Percentiles rank a stretch among this genome's conserved stretches.
Evolutionary conservation across 1,140 invertebrate genomes (phyloP).

Genomic region (Oryctes rhinoceros): DNA sequence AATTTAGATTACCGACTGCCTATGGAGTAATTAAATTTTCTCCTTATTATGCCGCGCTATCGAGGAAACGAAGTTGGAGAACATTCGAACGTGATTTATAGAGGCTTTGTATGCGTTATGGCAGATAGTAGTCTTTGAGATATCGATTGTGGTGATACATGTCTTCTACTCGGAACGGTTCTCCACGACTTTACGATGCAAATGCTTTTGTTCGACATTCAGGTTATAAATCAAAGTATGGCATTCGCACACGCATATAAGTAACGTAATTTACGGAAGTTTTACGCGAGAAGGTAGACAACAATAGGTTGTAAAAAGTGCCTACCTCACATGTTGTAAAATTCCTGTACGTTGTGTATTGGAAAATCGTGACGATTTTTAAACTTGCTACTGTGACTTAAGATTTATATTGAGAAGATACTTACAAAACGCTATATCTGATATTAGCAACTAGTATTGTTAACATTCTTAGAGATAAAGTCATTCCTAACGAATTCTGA

Average conservation of each 20-base stretch:
- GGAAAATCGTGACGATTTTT: not conserved
- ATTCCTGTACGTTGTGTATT: not conserved
- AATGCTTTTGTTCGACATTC: slow-evolving; percentile 22
- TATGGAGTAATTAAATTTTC: slow-evolving; percentile 25
- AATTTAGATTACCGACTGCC: slow-evolving; percentile 24
- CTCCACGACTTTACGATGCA: slow-evolving; percentile 28
- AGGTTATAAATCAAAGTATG: slow-evolving; percentile 5
- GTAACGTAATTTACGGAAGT: slow-evolving; percentile 7
- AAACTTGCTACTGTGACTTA: too few species aligned
- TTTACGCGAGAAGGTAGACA: not conserved
- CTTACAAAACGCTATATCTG: too few species aligned
- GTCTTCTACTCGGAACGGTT: slow-evolving; percentile 3
- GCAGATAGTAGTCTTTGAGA: slow-evolving; percentile 19
- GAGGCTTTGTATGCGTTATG: not conserved
- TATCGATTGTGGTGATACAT: slow-evolving; percentile 32
- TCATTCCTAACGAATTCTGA: too few species aligned
- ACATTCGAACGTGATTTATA: not conserved
- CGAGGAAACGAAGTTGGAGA: not conserved
- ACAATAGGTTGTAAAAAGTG: slow-evolving; percentile 5
- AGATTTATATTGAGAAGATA: too few species aligned
- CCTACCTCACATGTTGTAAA: not conserved
- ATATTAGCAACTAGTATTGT: too few species aligned
- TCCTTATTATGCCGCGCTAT: slow-evolving; percentile 9
- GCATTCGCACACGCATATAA: slow-evolving; percentile 8
- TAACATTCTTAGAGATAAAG: too few species aligned